These are phyloP conservation scores for Malachius bipustulatus DNA, from an alignment of 2,888 invertebrate species.

Conservation along the genomic window DNA sequence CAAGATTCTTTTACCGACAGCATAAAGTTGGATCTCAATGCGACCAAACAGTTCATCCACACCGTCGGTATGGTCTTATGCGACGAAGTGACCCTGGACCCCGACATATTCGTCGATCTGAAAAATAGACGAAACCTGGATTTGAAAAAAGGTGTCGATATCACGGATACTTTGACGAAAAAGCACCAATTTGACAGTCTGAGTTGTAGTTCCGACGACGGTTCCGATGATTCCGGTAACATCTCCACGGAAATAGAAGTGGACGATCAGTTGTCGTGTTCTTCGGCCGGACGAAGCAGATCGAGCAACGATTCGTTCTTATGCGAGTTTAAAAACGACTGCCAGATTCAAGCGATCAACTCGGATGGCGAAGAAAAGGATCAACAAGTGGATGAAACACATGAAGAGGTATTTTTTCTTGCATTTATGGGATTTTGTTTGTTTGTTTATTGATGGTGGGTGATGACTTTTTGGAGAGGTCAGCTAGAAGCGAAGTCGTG, in stretches of 20 bases:
- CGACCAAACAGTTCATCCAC: constrained; percentile 21
- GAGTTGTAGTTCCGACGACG: constrained; percentile 53
- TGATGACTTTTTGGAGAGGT: no score
- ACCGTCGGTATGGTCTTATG: constrained; percentile 16
- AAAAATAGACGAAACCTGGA: constrained; percentile 12
- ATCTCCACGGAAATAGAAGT: constrained; percentile 61
- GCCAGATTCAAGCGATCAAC: no score
- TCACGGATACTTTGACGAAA: neutral
- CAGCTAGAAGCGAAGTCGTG: neutral
- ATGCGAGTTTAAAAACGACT: neutral
- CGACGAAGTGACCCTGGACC: constrained; percentile 14
- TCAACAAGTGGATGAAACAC: no score
- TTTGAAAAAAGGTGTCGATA: neutral
- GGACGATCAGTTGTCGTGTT: constrained; percentile 16
- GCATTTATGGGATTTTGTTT: no score
- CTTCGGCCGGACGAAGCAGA: neutral
- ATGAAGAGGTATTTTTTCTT: no score
- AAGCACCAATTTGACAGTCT: constrained; percentile 11
- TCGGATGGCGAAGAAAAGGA: no score
- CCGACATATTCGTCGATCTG: constrained; percentile 19
- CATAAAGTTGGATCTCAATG: constrained; percentile 22
- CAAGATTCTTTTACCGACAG: no score
- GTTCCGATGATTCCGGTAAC: constrained; percentile 64
- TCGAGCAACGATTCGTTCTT: constrained; percentile 4
- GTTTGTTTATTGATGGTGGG: no score